These are phyloP conservation scores for Bombus waltoni DNA, from an alignment of 1,140 invertebrate genomes.

Conservation along the genomic window DNA sequence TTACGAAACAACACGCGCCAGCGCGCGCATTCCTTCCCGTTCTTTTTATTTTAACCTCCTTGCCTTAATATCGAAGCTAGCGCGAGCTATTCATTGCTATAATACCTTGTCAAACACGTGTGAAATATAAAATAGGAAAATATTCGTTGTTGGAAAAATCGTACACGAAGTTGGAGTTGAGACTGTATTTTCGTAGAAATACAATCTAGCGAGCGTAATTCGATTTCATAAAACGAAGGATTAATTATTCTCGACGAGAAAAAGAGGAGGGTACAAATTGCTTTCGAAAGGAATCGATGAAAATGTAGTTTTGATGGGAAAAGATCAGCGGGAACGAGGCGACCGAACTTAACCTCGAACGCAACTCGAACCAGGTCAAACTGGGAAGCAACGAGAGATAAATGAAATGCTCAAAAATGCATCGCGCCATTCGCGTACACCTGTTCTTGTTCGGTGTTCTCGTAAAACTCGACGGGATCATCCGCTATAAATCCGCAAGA, in stretches of 20 bases:
- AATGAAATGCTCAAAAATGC: conserved; percentile 62
- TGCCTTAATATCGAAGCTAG: background rate
- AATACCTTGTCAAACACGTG: too few species aligned
- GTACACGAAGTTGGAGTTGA: background rate
- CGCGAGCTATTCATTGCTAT: too few species aligned
- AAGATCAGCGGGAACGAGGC: background rate
- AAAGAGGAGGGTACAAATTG: background rate
- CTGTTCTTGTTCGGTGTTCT: conserved; percentile 42
- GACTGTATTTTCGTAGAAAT: background rate
- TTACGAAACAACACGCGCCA: background rate
- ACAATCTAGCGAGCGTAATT: background rate
- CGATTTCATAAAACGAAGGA: background rate
- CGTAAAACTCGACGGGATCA: conserved; percentile 56
- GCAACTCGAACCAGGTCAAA: background rate
- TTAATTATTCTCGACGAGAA: background rate
- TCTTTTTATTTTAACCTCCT: background rate
- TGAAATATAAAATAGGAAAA: too few species aligned
- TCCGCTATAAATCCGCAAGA: conserved; percentile 55
- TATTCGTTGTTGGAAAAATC: too few species aligned
- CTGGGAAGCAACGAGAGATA: conserved; percentile 12
- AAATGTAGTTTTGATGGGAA: background rate
- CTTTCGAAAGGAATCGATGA: background rate
- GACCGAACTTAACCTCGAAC: background rate
- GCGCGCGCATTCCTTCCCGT: too few species aligned
- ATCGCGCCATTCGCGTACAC: conserved; percentile 34